A percentile compares a stretch with the other conserved stretches of the same genome.
Conservation (phyloP, 2,888 invertebrate species). For the Pollenia labialis region DNA sequence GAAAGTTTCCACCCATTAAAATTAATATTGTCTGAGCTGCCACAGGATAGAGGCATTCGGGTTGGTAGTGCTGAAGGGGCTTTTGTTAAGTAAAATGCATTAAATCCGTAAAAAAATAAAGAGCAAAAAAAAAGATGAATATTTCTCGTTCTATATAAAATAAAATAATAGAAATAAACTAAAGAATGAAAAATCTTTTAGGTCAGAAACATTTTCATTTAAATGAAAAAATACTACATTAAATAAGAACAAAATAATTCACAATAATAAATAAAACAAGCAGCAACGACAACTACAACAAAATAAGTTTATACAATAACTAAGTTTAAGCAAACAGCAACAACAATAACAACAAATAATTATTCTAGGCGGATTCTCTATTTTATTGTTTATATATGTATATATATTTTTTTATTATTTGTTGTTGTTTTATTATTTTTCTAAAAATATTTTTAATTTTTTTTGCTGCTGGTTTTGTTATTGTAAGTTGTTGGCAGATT, state of each 20-base stretch:
- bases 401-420: constrained; percentile 35
- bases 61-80: background rate
- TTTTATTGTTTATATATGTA: constrained; percentile 21
- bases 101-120: background rate
- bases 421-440: constrained; percentile 38
- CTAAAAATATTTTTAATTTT: constrained; percentile 14
- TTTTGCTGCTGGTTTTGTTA: background rate
- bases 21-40: constrained; percentile 26
- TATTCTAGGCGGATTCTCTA: constrained; percentile 43
- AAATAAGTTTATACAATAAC: constrained; percentile 27
- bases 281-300: constrained; percentile 22
- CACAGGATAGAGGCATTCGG: background rate
- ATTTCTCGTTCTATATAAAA: too few species aligned
- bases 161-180: background rate
- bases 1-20: background rate
- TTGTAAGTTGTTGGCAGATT: constrained; percentile 63
- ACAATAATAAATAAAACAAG: constrained; percentile 38
- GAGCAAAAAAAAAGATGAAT: background rate
- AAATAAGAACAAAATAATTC: constrained; percentile 36
- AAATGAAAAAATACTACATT: constrained; percentile 17
- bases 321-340: constrained; percentile 43
- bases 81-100: constrained; percentile 36
- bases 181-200: constrained; percentile 34
- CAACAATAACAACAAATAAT: background rate
- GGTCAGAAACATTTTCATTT: constrained; percentile 52